These are phyloP conservation scores for Ornithorhynchus anatinus DNA, from an alignment of 2,113 vertebrate genomes.

Conservation along the genomic window DNA sequence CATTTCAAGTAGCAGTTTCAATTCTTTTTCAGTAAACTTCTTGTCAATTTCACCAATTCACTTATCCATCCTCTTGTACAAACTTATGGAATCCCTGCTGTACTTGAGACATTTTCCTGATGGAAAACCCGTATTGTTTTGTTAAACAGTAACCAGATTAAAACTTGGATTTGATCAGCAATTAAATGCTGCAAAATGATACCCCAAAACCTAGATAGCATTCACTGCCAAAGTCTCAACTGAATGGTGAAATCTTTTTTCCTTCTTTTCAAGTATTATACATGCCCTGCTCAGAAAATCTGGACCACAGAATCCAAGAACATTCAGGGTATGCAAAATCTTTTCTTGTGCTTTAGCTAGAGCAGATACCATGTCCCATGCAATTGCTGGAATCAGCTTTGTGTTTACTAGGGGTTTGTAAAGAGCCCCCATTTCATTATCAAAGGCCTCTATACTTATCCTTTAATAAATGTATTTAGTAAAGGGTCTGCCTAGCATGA, in stretches of 20 bases:
- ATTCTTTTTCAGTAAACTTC: slow-evolving; percentile 15
- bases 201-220: not conserved
- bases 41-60: not conserved
- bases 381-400: slow-evolving; percentile 37
- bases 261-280: not conserved
- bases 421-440: slow-evolving; percentile 48
- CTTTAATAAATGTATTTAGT: slow-evolving; percentile 63
- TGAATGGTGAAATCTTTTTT: not conserved
- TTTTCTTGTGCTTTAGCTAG: slow-evolving; percentile 36
- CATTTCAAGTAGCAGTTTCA: not conserved
- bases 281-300: slow-evolving; percentile 27
- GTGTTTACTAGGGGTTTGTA: slow-evolving; percentile 52
- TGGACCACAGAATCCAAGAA: slow-evolving; percentile 28
- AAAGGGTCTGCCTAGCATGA: slow-evolving; percentile 59
- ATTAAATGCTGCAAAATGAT: not conserved
- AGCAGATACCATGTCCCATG: slow-evolving; percentile 9
- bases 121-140: not conserved
- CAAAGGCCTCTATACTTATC: slow-evolving; percentile 47
- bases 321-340: slow-evolving; percentile 26
- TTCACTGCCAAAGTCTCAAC: not conserved
- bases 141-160: not conserved
- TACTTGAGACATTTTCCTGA: not conserved
- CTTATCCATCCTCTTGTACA: not conserved
- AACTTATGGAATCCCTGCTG: not conserved
- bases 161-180: slow-evolving; percentile 23